Conservation (phyloP, 2,888 invertebrate genomes). For the Hofmannophila pseudospretella region DNA sequence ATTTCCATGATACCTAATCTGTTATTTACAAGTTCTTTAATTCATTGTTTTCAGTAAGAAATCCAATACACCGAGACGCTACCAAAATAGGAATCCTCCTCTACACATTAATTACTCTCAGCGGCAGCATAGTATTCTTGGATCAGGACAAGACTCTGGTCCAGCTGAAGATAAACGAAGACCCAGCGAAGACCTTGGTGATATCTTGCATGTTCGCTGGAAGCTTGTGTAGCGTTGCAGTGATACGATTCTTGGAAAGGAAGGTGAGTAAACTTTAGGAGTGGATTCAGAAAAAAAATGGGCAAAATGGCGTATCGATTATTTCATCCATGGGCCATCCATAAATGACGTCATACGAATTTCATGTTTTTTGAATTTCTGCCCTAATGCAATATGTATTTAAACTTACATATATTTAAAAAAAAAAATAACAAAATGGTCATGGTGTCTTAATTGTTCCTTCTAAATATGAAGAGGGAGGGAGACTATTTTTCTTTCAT, state of each 20-base stretch:
- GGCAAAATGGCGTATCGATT: too few relatives aligned
- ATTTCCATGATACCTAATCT: too few relatives aligned
- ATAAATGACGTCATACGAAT: too few relatives aligned
- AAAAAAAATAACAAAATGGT: background rate
- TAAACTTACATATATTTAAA: background rate
- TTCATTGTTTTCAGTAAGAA: constrained; percentile 39
- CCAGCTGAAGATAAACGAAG: constrained; percentile 36
- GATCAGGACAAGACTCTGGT: constrained; percentile 47
- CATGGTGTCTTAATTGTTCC: too few relatives aligned
- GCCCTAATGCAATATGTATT: too few relatives aligned
- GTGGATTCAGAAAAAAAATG: background rate
- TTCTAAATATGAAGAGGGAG: too few relatives aligned
- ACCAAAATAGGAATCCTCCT: constrained; percentile 47
- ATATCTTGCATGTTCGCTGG: constrained; percentile 38
- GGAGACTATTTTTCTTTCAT: too few relatives aligned
- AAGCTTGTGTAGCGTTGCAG: constrained; percentile 24
- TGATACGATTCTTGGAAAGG: constrained; percentile 38
- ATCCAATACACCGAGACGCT: constrained; percentile 51
- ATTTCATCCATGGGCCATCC: too few relatives aligned
- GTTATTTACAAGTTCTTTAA: too few relatives aligned
- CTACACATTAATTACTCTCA: constrained; percentile 37
- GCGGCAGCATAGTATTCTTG: constrained; percentile 54
- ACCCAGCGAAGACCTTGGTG: constrained; percentile 38
- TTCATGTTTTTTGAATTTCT: too few relatives aligned
- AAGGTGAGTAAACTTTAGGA: constrained; percentile 53